These are phyloP conservation scores for Dicyrtoma fusca DNA, from an alignment of 2,888 invertebrate species.

Conservation along the genomic window DNA sequence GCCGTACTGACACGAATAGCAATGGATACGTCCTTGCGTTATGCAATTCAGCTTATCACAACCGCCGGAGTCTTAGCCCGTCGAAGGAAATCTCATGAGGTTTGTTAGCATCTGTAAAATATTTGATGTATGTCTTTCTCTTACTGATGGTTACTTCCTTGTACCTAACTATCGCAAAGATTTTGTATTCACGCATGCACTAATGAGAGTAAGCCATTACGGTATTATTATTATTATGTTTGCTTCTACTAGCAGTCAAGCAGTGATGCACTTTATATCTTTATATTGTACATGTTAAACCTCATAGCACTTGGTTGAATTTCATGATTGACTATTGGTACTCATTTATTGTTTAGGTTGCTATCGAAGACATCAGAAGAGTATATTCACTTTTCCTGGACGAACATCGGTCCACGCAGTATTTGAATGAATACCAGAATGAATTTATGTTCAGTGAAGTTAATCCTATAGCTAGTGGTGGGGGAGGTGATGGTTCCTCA, in stretches of 20 bases:
- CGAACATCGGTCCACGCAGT: conserved; percentile 89
- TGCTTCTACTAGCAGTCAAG: no score
- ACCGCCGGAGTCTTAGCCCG: conserved; percentile 92
- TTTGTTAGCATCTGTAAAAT: conserved; percentile 58
- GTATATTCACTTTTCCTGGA: conserved; percentile 95
- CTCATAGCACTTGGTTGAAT: no score
- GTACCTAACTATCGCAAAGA: not conserved
- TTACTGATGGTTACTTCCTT: not conserved
- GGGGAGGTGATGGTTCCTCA: conserved; percentile 13
- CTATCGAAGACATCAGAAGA: conserved; percentile 89
- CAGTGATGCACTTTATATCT: no score
- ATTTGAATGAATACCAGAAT: conserved; percentile 91
- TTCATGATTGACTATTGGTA: no score
- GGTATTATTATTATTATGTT: no score
- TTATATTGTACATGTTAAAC: no score
- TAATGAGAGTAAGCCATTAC: no score
- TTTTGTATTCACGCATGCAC: not conserved
- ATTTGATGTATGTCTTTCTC: not conserved
- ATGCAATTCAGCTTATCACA: conserved; percentile 96
- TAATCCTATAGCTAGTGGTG: not conserved
- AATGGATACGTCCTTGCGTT: conserved; percentile 88
- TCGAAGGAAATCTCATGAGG: conserved; percentile 83
- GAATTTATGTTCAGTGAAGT: conserved; percentile 82
- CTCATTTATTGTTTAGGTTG: conserved; percentile 67
- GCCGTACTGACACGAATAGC: conserved; percentile 90